These are phyloP conservation scores for Melanerpes formicivorus DNA, from an alignment of 2,113 vertebrate genomes.

Conservation along the genomic window DNA sequence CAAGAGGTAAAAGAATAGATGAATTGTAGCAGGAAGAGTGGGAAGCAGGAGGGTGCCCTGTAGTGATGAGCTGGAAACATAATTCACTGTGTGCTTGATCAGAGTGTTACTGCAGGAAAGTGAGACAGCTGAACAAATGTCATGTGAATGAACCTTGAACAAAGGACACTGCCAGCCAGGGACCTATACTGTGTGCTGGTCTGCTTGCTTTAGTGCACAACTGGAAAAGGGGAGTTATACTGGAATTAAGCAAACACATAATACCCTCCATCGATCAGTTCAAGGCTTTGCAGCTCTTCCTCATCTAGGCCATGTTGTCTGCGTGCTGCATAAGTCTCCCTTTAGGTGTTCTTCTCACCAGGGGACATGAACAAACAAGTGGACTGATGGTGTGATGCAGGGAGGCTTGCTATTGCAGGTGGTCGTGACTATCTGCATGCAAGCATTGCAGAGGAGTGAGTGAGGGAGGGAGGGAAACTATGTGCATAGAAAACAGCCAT, in stretches of 20 bases:
- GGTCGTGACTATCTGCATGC: not conserved
- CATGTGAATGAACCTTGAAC: fast-evolving
- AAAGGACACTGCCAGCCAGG: not conserved
- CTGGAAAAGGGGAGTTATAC: not conserved
- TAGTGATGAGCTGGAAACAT: fast-evolving
- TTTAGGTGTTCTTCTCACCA: not conserved
- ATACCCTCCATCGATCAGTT: not conserved
- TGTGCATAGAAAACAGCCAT: fast-evolving
- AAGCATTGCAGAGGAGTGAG: not conserved
- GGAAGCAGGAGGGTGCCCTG: not conserved
- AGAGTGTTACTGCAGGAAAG: not conserved
- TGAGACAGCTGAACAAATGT: not conserved
- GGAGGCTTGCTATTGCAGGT: fast-evolving
- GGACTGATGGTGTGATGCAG: not conserved
- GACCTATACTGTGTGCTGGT: fast-evolving
- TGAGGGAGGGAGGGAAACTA: fast-evolving
- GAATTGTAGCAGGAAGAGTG: not conserved
- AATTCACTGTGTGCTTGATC: fast-evolving
- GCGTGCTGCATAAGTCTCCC: not conserved
- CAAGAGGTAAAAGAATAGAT: not conserved
- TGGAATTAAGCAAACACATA: not conserved
- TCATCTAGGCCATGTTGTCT: not conserved
- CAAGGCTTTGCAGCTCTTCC: not conserved
- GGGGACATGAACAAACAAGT: not conserved
- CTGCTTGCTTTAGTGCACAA: fast-evolving